A percentile compares a stretch with the other conserved stretches of the same genome.
These are phyloP conservation scores for Strigops habroptila DNA, from an alignment of 2,113 vertebrate genomes.

Conservation along the genomic window DNA sequence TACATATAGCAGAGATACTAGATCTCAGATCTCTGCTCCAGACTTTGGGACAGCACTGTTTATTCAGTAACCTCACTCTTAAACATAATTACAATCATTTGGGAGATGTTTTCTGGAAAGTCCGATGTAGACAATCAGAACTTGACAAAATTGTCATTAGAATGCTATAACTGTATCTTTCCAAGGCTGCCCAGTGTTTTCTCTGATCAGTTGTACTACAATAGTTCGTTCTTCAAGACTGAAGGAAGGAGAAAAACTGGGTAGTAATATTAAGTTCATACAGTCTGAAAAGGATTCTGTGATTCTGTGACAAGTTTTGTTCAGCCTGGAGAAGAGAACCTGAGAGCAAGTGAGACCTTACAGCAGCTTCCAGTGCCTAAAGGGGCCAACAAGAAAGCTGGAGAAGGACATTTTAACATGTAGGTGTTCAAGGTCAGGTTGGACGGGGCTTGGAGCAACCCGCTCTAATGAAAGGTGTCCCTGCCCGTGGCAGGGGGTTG, in stretches of 20 bases:
- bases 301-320: not conserved
- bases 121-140: not conserved
- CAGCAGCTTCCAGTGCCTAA: not conserved
- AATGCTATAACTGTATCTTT: not conserved
- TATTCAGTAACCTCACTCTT: not conserved
- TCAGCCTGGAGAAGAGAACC: not conserved
- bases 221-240: not conserved
- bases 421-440: not conserved
- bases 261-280: not conserved
- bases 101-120: not conserved
- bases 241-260: not conserved
- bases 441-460: not conserved
- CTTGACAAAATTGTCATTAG: not conserved
- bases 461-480: not conserved
- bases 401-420: not conserved
- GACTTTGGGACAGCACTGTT: not conserved
- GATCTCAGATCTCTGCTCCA: not conserved
- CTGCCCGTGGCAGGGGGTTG: not conserved
- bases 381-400: not conserved
- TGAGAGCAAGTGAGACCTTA: not conserved
- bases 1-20: not conserved
- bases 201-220: not conserved
- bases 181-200: not conserved
- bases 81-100: not conserved
- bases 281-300: not conserved